phyloP scores from a whole-genome alignment of 1,140 invertebrate genomes.

The Wiebesia pumilae region DNA sequence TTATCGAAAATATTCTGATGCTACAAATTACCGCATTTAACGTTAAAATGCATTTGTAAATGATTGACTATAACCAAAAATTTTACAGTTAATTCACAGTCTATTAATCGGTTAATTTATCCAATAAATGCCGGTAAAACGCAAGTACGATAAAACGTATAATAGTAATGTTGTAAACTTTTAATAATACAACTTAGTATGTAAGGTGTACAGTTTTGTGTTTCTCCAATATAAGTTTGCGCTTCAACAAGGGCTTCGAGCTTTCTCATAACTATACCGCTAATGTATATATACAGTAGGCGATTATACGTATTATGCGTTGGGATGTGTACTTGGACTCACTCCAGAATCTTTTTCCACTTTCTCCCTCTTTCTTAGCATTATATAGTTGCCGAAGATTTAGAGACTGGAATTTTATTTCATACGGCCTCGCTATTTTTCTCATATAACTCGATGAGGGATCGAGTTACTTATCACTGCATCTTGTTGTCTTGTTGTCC shows the following conservation, averaged over 20 bases:
- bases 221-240: neutral
- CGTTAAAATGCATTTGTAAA: too few species aligned
- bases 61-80: too few species aligned
- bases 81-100: neutral
- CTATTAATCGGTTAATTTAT: neutral
- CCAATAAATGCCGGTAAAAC: neutral
- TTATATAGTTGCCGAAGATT: neutral
- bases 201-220: neutral
- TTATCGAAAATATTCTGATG: too few species aligned
- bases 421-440: neutral
- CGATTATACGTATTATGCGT: constrained; percentile 33
- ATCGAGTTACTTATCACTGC: neutral
- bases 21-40: too few species aligned
- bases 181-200: neutral
- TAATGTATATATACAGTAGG: neutral
- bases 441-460: neutral
- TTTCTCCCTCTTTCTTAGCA: neutral
- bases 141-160: neutral
- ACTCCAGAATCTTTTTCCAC: neutral
- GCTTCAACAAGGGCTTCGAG: neutral
- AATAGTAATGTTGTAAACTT: neutral
- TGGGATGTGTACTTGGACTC: constrained; percentile 4
- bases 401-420: neutral
- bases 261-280: neutral
- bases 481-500: too few species aligned